phyloP scores from a whole-genome alignment of 1,140 invertebrate genomes.

The Drosophila lini region DNA sequence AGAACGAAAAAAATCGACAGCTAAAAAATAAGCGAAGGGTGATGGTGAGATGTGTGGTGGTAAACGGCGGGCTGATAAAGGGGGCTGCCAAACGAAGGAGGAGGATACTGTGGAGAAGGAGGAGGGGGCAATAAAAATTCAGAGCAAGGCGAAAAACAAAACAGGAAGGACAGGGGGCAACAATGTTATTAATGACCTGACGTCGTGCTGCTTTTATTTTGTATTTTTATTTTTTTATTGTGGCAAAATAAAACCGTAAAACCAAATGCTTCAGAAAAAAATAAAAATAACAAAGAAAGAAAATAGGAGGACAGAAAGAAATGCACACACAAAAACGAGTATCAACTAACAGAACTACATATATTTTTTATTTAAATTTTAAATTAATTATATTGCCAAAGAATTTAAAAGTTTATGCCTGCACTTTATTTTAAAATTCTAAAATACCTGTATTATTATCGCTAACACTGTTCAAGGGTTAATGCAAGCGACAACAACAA shows the following conservation, averaged over 20 bases:
- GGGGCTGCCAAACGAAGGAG: conserved; percentile 2
- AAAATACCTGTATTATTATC: too few species aligned
- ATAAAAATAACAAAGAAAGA: conserved; percentile 20
- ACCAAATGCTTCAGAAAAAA: conserved; percentile 1
- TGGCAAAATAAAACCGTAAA: conserved; percentile 8
- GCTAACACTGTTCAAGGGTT: neutral
- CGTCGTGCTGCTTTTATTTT: conserved; percentile 24
- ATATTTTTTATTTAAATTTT: neutral
- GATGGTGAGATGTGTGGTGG: conserved; percentile 14
- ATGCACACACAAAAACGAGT: conserved; percentile 2
- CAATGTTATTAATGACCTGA: conserved; percentile 79
- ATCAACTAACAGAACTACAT: conserved; percentile 5
- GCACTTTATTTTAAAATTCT: too few species aligned
- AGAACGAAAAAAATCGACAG: conserved; percentile 18
- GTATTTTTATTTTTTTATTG: conserved; percentile 10
- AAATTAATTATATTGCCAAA: neutral
- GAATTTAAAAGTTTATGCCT: neutral
- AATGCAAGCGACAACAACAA: conserved; percentile 3
- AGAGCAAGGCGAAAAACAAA: conserved; percentile 67
- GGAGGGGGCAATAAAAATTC: conserved; percentile 70
- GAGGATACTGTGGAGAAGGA: conserved; percentile 1
- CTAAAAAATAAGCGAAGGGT: conserved; percentile 49
- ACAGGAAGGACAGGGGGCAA: conserved; percentile 76
- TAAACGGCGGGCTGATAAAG: conserved; percentile 7
- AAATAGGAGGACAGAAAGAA: neutral